Base-by-base conservation (phyloP, 2,888 invertebrate genomes). In the Chalcosyrphus nemorum region DNA sequence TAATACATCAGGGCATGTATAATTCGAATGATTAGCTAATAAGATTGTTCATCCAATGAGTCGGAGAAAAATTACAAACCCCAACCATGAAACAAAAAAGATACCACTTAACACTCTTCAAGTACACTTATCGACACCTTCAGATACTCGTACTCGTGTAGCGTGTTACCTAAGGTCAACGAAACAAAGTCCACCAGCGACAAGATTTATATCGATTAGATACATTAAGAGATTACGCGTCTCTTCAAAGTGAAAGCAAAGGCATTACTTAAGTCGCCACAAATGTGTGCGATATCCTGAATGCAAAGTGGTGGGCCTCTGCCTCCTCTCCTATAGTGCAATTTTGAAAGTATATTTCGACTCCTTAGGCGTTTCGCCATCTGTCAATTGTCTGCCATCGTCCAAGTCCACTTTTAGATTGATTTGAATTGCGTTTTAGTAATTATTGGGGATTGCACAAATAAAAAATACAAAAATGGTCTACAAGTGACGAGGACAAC, bases 261-360 rank as follows among this genome's bases (percentile, higher is more conserved):
- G 17, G 29, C 41, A 56, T 65, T 45, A 65, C 65, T 74, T 74
- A 57, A 63, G 32, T 21, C 50, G 1, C 0, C n/a, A n/a, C n/a
- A n/a, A 59, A 15, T 66, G n/a, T 66, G 50, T 68, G 68, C 54
- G 27, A 47, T 57, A 50, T 71, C 63, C 71, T 78, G 61, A 6
- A 75, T 75, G 65, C 56, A 78, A 71, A 77, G 63, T 56, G 54
- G n/a, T n/a, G n/a, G n/a, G n/a, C n/a, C n/a, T n/a, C n/a, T 21
- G 4, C 41, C 29, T 6, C 2, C 4, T 13, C 4, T 24, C 63
- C 9, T 21, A 6, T 32, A 50, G 63, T 65, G 76, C 57, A 77
- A 77, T 77, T 82, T 82, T 72, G 77, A 77, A 82, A 82, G 82
- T 82, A 77, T n/a, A n/a, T n/a, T n/a, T n/a, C n/a, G 66, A 77